A percentile compares a stretch with the other conserved stretches of the same genome.
phyloP scores from a whole-genome alignment of 2,888 invertebrate species.

The Cephalotes varians region DNA sequence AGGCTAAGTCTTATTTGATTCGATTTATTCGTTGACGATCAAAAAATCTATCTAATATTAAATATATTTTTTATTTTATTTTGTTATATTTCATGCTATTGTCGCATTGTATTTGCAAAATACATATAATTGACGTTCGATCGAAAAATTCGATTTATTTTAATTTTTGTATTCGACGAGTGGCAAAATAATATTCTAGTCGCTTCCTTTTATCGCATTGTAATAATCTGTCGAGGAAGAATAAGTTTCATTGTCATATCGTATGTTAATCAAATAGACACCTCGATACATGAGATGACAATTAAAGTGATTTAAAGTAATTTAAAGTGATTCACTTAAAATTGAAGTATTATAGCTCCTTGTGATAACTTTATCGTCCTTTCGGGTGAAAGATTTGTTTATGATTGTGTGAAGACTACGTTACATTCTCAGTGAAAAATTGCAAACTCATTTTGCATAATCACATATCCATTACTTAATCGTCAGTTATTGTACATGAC shows the following conservation, averaged over 20 bases:
- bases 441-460: neutral
- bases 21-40: too few species aligned
- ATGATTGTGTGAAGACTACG: neutral
- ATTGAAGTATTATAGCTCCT: neutral
- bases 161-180: neutral
- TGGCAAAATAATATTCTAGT: neutral
- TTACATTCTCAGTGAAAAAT: neutral
- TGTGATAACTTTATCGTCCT: conserved; percentile 1
- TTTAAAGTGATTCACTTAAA: conserved; percentile 6
- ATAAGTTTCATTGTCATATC: neutral
- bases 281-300: neutral
- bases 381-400: neutral
- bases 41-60: too few species aligned
- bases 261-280: neutral
- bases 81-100: neutral
- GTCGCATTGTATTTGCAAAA: neutral
- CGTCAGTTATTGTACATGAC: conserved; percentile 51
- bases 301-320: conserved; percentile 10
- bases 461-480: conserved; percentile 10
- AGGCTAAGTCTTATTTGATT: too few species aligned
- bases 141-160: neutral
- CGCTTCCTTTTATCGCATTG: neutral
- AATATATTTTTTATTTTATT: too few species aligned
- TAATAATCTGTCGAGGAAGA: neutral
- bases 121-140: neutral